Evolutionary conservation across 2,113 vertebrate species (phyloP).

Genomic region (Panthera leo): DNA sequence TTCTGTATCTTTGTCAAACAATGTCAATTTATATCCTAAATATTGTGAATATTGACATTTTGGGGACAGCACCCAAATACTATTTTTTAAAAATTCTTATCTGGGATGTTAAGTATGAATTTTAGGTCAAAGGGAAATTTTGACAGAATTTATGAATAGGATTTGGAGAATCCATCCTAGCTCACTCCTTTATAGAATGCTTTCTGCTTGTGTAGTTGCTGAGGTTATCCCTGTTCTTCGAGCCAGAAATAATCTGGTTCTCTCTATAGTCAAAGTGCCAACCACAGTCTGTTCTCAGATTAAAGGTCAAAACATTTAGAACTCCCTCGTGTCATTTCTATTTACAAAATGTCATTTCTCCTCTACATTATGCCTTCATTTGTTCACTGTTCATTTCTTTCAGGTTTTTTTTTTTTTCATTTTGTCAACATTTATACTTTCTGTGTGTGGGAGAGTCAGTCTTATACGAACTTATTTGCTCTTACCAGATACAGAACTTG

Average conservation of each 20-base stretch:
- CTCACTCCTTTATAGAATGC: background rate
- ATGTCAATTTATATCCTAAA: background rate
- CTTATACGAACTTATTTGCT: background rate
- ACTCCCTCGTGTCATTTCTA: background rate
- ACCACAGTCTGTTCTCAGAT: background rate
- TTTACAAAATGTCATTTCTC: background rate
- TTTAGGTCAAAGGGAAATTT: background rate
- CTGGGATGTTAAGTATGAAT: background rate
- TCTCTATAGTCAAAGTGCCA: background rate
- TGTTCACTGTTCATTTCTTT: background rate
- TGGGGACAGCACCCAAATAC: background rate
- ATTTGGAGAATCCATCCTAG: background rate
- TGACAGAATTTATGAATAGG: background rate
- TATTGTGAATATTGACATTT: background rate
- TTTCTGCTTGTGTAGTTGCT: background rate
- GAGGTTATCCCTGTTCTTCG: background rate
- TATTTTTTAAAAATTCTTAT: background rate
- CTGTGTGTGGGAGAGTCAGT: background rate
- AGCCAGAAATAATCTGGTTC: background rate
- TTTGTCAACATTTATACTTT: background rate
- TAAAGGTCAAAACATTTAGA: background rate
- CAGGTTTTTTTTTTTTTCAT: background rate
- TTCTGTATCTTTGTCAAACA: background rate
- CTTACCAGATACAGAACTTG: background rate
- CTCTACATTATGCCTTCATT: background rate